phyloP scores from a whole-genome alignment of 1,140 invertebrate genomes.

The Sarcophaga bullata region DNA sequence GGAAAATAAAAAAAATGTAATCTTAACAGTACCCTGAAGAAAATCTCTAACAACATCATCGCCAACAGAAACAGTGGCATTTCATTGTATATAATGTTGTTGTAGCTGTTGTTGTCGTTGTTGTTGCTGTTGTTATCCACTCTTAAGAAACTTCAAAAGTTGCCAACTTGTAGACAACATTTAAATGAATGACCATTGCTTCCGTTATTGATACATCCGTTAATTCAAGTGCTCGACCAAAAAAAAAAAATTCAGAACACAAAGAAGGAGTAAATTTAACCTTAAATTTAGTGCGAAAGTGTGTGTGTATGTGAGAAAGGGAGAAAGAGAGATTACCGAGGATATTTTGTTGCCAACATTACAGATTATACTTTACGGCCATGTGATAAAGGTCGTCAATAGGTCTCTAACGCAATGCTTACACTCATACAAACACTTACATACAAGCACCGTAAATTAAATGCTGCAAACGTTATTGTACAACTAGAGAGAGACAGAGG shows the following conservation, averaged over 20 bases:
- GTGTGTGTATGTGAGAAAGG: too few species aligned
- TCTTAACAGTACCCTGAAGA: not conserved
- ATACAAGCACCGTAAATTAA: too few species aligned
- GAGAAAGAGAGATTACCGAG: not conserved
- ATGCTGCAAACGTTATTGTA: too few species aligned
- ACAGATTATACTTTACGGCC: slow-evolving; percentile 37
- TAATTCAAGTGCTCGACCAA: slow-evolving; percentile 21
- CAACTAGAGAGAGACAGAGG: too few species aligned
- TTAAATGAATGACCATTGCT: slow-evolving; percentile 42
- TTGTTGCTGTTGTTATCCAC: not conserved
- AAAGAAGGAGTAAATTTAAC: slow-evolving; percentile 2
- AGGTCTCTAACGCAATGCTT: slow-evolving; percentile 27
- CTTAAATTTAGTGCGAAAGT: not conserved
- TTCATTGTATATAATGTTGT: too few species aligned
- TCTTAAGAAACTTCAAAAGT: slow-evolving; percentile 26
- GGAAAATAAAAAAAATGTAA: slow-evolving; percentile 17
- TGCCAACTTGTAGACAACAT: slow-evolving; percentile 40
- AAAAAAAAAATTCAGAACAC: too few species aligned
- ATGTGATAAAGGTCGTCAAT: slow-evolving; percentile 39
- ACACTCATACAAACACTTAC: not conserved
- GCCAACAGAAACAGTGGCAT: not conserved
- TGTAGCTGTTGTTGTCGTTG: too few species aligned
- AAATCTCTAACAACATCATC: not conserved
- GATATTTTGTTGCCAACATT: slow-evolving; percentile 1
- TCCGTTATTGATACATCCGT: slow-evolving; percentile 39